Conservation (phyloP, 2,797 vertebrate species). For the Pipistrellus pygmaeus region DNA sequence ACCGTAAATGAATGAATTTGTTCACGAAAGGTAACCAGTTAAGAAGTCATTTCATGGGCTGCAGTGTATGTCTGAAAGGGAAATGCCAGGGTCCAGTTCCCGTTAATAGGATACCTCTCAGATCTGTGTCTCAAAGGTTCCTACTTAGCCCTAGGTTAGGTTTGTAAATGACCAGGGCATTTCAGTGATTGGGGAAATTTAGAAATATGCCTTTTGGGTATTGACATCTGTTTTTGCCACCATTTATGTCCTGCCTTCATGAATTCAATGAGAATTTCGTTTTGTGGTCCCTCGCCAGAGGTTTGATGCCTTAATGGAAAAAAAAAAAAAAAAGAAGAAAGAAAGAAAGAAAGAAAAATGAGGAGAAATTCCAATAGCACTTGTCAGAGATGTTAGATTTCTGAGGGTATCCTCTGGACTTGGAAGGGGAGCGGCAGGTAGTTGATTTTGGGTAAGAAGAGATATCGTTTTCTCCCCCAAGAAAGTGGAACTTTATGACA, state of each 20-base stretch:
- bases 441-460: background rate
- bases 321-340: background rate
- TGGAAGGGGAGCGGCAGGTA: background rate
- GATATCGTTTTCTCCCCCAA: background rate
- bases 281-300: slow-evolving; percentile 13
- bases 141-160: background rate
- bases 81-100: background rate
- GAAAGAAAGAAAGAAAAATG: background rate
- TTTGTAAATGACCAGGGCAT: background rate
- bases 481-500: background rate
- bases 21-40: background rate
- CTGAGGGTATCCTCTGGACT: background rate
- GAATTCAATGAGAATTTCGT: slow-evolving; percentile 11
- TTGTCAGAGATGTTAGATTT: background rate
- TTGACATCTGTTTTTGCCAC: background rate
- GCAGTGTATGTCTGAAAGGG: background rate
- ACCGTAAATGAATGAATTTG: background rate
- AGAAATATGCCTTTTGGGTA: background rate
- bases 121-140: background rate
- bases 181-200: background rate
- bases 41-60: background rate
- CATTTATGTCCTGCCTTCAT: background rate
- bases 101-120: background rate
- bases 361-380: background rate
- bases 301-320: background rate